phyloP scores from a whole-genome alignment of 1,140 invertebrate species.

The Drosophila ficusphila region DNA sequence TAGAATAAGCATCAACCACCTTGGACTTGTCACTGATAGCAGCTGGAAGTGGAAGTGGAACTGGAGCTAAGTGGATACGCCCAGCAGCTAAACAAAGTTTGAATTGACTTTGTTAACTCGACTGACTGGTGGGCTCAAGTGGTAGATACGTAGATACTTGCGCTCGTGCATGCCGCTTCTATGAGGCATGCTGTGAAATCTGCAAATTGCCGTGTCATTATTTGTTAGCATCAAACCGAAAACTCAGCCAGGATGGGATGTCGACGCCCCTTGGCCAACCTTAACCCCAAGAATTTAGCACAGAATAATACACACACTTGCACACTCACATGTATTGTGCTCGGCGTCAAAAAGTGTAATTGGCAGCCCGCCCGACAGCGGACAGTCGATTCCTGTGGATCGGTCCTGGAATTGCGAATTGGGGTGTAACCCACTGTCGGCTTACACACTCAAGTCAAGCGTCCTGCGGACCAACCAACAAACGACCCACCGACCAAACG shows the following conservation, averaged over 20 bases:
- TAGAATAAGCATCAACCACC: conserved; percentile 47
- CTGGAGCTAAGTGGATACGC: conserved; percentile 16
- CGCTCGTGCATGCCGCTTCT: conserved; percentile 16
- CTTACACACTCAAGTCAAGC: conserved; percentile 65
- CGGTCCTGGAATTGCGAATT: conserved; percentile 7
- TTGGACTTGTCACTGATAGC: conserved; percentile 70
- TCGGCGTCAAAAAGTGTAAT: conserved; percentile 78
- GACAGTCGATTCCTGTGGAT: conserved; percentile 17
- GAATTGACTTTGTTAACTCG: conserved; percentile 77
- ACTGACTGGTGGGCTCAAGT: conserved; percentile 60
- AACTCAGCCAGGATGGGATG: conserved; percentile 41
- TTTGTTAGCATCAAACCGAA: conserved; percentile 81
- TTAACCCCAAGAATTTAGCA: conserved; percentile 11
- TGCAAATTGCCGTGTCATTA: conserved; percentile 84
- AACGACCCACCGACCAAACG: too few species aligned
- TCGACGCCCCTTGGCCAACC: conserved; percentile 32
- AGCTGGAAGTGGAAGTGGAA: conserved; percentile 16
- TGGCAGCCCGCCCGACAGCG: conserved; percentile 55
- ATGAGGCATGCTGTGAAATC: conserved; percentile 79
- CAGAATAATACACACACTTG: background rate
- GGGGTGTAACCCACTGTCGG: conserved; percentile 66
- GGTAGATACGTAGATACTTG: conserved; percentile 44
- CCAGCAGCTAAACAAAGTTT: conserved; percentile 65
- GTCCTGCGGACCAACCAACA: background rate
- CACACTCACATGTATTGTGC: conserved; percentile 11